A percentile compares a stretch with the other conserved stretches of the same genome.
phyloP scores from a whole-genome alignment of 2,113 vertebrate species.

The Eonycteris spelaea region DNA sequence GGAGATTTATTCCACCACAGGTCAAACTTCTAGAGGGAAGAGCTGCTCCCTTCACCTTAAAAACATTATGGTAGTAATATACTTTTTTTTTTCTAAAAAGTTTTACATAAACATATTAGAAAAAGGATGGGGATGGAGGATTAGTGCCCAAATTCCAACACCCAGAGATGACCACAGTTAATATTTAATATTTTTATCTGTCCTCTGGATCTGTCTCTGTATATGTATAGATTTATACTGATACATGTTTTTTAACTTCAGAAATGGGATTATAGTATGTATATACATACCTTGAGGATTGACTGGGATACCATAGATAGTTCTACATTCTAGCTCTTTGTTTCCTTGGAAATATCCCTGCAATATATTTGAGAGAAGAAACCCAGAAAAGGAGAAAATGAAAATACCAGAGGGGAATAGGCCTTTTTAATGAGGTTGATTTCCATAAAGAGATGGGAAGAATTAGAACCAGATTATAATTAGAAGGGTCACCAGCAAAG shows the following conservation, averaged over 20 bases:
- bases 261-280: neutral
- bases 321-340: neutral
- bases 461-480: neutral
- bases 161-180: neutral
- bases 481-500: neutral
- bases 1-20: neutral
- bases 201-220: neutral
- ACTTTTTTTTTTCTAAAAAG: neutral
- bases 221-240: neutral
- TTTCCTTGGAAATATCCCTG: neutral
- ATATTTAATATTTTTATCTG: neutral
- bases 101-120: neutral
- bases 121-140: neutral
- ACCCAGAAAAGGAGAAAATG: neutral
- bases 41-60: neutral
- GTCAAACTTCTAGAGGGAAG: neutral
- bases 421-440: neutral
- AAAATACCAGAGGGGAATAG: neutral
- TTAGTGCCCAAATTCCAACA: neutral
- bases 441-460: neutral
- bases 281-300: neutral
- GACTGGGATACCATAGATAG: neutral
- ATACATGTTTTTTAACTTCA: neutral
- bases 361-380: neutral
- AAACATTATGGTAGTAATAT: neutral